Evolutionary conservation across 2,888 invertebrate species (phyloP).

Genomic region (Orthosia incerta): DNA sequence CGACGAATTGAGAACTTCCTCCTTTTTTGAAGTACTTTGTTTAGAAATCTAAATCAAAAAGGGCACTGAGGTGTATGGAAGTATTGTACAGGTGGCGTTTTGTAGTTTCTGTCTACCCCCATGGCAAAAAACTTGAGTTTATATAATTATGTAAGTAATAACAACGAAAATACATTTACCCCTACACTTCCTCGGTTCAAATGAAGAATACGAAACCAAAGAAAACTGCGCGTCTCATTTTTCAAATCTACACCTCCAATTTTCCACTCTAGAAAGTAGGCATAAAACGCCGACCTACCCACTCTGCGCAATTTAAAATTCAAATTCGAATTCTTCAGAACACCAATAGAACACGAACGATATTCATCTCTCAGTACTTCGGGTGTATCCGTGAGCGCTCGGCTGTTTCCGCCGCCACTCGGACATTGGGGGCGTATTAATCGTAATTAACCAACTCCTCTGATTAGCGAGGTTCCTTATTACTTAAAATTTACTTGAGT

Average conservation of each 20-base stretch:
- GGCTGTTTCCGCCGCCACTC: constrained; percentile 55
- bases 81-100: too few relatives aligned
- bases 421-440: constrained; percentile 77
- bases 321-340: constrained; percentile 57
- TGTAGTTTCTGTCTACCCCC: too few relatives aligned
- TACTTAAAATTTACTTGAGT: constrained; percentile 86
- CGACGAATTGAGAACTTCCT: too few relatives aligned
- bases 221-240: not conserved
- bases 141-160: too few relatives aligned
- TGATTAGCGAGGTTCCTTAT: constrained; percentile 85
- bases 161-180: too few relatives aligned
- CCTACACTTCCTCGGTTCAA: too few relatives aligned
- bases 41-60: too few relatives aligned
- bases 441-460: constrained; percentile 80
- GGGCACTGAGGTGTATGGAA: too few relatives aligned
- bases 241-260: not conserved
- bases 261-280: constrained; percentile 26
- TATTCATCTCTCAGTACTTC: constrained; percentile 54
- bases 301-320: constrained; percentile 54
- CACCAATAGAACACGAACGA: constrained; percentile 55
- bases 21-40: too few relatives aligned
- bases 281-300: constrained; percentile 17
- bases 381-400: constrained; percentile 49
- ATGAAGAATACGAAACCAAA: too few relatives aligned
- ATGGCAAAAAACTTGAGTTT: too few relatives aligned